Evolutionary conservation across 2,113 vertebrate genomes (phyloP).

Genomic region (Odocoileus virginianus): DNA sequence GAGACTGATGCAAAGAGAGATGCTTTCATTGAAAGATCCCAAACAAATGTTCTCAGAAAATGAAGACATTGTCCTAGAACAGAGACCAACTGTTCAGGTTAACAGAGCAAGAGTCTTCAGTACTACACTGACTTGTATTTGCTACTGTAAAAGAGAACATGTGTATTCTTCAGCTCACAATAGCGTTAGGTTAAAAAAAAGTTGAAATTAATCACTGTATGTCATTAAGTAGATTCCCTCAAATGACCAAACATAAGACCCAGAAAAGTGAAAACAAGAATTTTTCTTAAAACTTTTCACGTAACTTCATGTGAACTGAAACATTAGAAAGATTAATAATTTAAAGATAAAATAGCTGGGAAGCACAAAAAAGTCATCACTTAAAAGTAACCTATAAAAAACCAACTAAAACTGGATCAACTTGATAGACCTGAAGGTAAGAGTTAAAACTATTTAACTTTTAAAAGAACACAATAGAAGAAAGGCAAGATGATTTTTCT

Average conservation of each 20-base stretch:
- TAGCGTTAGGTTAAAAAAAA: conserved; percentile 45
- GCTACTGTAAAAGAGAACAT: conserved; percentile 57
- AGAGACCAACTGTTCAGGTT: conserved; percentile 78
- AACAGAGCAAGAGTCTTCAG: conserved; percentile 61
- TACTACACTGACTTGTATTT: conserved; percentile 41
- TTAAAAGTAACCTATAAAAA: conserved; percentile 33
- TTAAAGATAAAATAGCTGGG: background rate
- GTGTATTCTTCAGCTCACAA: conserved; percentile 56
- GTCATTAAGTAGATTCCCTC: background rate
- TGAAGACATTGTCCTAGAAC: conserved; percentile 76
- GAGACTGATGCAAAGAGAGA: conserved; percentile 66
- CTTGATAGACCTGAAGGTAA: background rate
- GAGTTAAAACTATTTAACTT: background rate
- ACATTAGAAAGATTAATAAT: background rate
- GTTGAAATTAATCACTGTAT: conserved; percentile 39
- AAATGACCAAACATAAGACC: conserved; percentile 23
- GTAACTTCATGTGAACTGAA: background rate
- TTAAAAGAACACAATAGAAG: background rate
- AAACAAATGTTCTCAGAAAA: conserved; percentile 75
- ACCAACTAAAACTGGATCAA: background rate
- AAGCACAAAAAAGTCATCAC: background rate
- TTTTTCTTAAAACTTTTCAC: conserved; percentile 26
- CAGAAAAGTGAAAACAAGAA: background rate
- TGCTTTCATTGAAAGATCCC: conserved; percentile 72
- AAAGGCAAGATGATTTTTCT: background rate